A percentile compares a stretch with the other conserved stretches of the same genome.
Evolutionary conservation across 2,113 vertebrate species (phyloP).

Genomic region (Melanerpes formicivorus): DNA sequence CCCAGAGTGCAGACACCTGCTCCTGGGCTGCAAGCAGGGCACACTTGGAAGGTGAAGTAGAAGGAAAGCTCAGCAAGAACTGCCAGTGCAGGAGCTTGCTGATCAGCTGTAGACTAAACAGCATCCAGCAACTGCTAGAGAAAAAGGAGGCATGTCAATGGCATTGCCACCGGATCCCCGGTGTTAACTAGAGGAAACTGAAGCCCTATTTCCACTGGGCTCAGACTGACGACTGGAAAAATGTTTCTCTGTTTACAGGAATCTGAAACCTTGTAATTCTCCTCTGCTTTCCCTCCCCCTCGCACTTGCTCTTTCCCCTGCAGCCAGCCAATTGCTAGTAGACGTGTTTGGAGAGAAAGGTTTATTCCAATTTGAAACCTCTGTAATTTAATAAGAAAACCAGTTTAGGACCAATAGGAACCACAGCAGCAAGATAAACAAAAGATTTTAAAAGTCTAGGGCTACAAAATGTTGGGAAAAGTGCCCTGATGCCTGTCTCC

Average conservation of each 20-base stretch:
- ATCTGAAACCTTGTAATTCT: slow-evolving; percentile 70
- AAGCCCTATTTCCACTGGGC: slow-evolving; percentile 63
- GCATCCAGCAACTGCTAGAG: background rate
- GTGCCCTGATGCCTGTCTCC: background rate
- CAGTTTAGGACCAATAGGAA: slow-evolving; percentile 23
- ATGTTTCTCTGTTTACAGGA: slow-evolving; percentile 74
- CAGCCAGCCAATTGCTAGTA: background rate
- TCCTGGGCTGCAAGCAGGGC: background rate
- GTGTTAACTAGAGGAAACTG: slow-evolving; percentile 19
- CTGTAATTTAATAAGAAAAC: slow-evolving; percentile 49
- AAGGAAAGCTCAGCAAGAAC: background rate
- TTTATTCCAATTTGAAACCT: background rate
- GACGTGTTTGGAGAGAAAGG: background rate
- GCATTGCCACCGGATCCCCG: slow-evolving; percentile 49
- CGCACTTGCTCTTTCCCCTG: background rate
- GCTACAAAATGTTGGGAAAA: background rate
- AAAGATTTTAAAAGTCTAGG: background rate
- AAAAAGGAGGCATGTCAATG: slow-evolving; percentile 34
- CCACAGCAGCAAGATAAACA: background rate
- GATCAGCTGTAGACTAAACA: background rate
- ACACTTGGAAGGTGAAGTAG: background rate
- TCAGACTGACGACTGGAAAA: slow-evolving; percentile 60
- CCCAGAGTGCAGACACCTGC: background rate
- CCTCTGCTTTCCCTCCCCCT: slow-evolving; percentile 7
- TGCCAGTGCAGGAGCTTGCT: background rate